Evolutionary conservation across 2,888 invertebrate species (phyloP).

Genomic region (Aporophyla nigra): DNA sequence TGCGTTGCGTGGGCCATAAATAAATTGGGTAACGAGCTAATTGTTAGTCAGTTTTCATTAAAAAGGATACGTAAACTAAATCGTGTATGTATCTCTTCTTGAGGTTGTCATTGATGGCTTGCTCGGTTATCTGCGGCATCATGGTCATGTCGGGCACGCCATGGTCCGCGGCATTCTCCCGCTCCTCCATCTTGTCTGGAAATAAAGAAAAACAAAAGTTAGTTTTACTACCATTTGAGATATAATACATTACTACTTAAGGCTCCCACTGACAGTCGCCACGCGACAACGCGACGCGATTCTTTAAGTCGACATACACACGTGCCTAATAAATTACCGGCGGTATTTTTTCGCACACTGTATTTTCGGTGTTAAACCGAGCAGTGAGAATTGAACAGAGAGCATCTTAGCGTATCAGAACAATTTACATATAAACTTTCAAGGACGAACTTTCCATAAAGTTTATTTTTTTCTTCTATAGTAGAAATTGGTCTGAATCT

Average conservation of each 20-base stretch:
- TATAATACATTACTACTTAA: neutral
- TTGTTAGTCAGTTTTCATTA: neutral
- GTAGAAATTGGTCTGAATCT: too few relatives aligned
- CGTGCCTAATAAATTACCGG: too few relatives aligned
- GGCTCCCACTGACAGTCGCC: too few relatives aligned
- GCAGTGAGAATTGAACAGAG: too few relatives aligned
- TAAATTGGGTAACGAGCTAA: neutral
- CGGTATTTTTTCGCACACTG: too few relatives aligned
- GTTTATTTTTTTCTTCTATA: too few relatives aligned
- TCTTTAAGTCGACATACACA: too few relatives aligned
- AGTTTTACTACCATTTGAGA: neutral
- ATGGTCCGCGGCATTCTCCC: slow-evolving; percentile 89
- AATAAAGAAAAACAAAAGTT: slow-evolving; percentile 57
- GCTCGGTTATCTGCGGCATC: slow-evolving; percentile 97
- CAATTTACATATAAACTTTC: too few relatives aligned
- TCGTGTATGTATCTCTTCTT: slow-evolving; percentile 95
- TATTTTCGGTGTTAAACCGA: too few relatives aligned
- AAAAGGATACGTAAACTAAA: slow-evolving; percentile 98
- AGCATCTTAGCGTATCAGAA: too few relatives aligned
- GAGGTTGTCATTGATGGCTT: slow-evolving; percentile 96
- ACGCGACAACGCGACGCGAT: too few relatives aligned
- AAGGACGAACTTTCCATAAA: too few relatives aligned
- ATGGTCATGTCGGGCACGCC: slow-evolving; percentile 98
- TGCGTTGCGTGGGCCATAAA: neutral
- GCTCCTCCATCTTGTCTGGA: slow-evolving; percentile 87